These are phyloP conservation scores for Drosophila meridiana DNA, from an alignment of 2,888 invertebrate species.

Conservation along the genomic window DNA sequence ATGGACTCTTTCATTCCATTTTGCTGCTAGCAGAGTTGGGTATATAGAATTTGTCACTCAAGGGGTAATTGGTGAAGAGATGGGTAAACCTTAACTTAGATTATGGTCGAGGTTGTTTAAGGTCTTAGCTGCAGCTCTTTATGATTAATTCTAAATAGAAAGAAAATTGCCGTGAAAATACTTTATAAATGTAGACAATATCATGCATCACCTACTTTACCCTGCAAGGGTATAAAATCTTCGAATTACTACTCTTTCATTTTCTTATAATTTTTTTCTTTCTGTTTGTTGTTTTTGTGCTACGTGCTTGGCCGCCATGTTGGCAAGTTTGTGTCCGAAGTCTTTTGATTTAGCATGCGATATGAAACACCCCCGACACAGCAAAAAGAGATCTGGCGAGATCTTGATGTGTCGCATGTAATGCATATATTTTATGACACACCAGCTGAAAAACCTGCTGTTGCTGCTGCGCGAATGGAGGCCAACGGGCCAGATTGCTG, in stretches of 20 bases:
- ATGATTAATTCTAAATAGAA: too few species aligned
- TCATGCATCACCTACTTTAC: neutral
- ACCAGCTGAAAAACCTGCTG: slow-evolving; percentile 36
- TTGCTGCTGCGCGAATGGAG: slow-evolving; percentile 31
- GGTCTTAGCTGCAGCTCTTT: neutral
- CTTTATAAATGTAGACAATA: neutral
- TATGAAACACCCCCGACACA: slow-evolving; percentile 49
- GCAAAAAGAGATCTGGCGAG: slow-evolving; percentile 23
- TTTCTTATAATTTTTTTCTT: neutral
- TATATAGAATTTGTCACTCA: neutral
- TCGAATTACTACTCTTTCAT: neutral
- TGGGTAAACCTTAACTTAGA: too few species aligned
- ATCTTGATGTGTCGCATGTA: slow-evolving; percentile 33
- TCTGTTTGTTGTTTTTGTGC: slow-evolving; percentile 3
- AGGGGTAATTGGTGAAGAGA: neutral
- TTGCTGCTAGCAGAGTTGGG: neutral
- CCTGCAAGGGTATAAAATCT: neutral
- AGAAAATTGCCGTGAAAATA: too few species aligned
- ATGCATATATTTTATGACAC: slow-evolving; percentile 39
- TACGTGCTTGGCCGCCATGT: slow-evolving; percentile 36
- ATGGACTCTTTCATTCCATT: neutral
- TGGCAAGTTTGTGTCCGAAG: slow-evolving; percentile 29
- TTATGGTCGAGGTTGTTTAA: too few species aligned
- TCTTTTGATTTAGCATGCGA: slow-evolving; percentile 40
- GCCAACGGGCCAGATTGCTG: slow-evolving; percentile 32